Base-by-base conservation (phyloP, 35 echinoderm and acorn worm genomes). In the Amphiura filiformis region DNA sequence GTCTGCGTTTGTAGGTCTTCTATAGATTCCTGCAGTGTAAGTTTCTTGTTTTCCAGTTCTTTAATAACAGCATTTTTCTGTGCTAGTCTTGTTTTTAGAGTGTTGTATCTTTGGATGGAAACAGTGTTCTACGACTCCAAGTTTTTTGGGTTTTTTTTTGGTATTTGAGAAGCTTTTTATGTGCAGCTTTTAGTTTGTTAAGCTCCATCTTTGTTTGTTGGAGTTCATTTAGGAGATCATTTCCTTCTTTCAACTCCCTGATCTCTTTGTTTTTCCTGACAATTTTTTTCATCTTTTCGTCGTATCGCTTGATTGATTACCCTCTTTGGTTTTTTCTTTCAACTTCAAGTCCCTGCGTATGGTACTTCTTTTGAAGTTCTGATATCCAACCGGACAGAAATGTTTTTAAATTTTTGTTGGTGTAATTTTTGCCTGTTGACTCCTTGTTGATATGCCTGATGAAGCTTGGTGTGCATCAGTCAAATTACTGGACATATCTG, bases 1-100 rank as follows among this genome's bases (percentile, higher is more conserved):
- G 36, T 81, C 38, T 44, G 78, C 31, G 82, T 31, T 56, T 92
- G 32, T 38, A 92, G 56, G 80, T 86, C 56, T 86, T 92, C 90
- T 39, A 92, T 32, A 39, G 57, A 36, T 86, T 92, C 90, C 57
- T 76, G 49, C 12, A 82, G 79, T 0, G 87, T 15, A 32, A 92
- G 40, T 33, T 92, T 86, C 28, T 92, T 77, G 87, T 65, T 81
- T 40, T 92, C 90, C 0, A 92, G 81, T 23, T 38, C 20, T 49
- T 65, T 86, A 17, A 87, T 32, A 39, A 65, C 39, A 76, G 86
- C 90, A 40, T 87, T 52, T 39, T 44, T 92, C 47, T 86, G 78
- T 86, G 34, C 81, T 31, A 82, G 57, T 82, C 82, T 89, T 31
- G 32, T 13, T 15, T 26, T 26, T 3, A 70, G 2, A 13, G 7